These are phyloP conservation scores for Trichogramma evanescens DNA, from an alignment of 2,888 invertebrate genomes.

Conservation along the genomic window DNA sequence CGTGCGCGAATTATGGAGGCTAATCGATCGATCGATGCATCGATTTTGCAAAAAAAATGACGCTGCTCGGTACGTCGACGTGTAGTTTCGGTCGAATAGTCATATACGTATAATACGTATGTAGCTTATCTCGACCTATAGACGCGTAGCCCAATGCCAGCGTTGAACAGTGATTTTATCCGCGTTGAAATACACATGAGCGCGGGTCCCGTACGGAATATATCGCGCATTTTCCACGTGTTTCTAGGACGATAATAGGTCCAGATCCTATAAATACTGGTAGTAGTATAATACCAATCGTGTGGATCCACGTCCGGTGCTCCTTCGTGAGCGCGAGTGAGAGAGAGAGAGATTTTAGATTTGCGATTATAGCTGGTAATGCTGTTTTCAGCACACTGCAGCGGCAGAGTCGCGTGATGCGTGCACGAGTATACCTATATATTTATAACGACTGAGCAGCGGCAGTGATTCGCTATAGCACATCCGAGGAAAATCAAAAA, in stretches of 20 bases:
- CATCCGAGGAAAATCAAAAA: conserved; percentile 9
- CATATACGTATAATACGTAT: too few relatives aligned
- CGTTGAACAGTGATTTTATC: conserved; percentile 37
- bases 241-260: conserved; percentile 34
- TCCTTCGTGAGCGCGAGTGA: conserved; percentile 19
- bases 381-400: conserved; percentile 4
- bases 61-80: too few relatives aligned
- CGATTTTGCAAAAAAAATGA: too few relatives aligned
- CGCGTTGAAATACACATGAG: conserved; percentile 20
- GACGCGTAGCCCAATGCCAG: background rate
- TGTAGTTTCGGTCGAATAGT: too few relatives aligned
- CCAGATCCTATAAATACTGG: conserved; percentile 23
- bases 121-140: conserved; percentile 22
- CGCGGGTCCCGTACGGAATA: conserved; percentile 11
- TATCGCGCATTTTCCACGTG: conserved; percentile 20
- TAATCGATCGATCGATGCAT: too few relatives aligned
- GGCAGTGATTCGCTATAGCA: background rate
- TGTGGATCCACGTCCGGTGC: too few relatives aligned
- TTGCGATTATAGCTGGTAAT: conserved; percentile 29
- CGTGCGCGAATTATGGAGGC: too few relatives aligned
- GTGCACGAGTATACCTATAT: background rate
- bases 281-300: too few relatives aligned
- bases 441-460: background rate
- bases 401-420: conserved; percentile 2
- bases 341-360: conserved; percentile 32